Percentiles rank a stretch among this genome's conserved stretches.
These are phyloP conservation scores for Leptodactylus fallax DNA, from an alignment of 2,797 vertebrate genomes.

Conservation along the genomic window DNA sequence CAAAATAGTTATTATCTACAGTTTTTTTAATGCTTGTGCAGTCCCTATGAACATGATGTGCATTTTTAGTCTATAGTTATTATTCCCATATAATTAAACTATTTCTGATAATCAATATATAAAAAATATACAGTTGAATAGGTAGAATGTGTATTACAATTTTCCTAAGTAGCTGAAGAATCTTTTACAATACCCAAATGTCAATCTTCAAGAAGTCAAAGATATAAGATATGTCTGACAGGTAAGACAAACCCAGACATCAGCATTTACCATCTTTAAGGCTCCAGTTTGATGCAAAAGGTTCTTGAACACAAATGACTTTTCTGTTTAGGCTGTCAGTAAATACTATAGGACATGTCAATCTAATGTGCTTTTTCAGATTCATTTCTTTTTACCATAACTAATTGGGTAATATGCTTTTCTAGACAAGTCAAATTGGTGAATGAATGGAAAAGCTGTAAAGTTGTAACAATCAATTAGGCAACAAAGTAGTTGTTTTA, in stretches of 20 bases:
- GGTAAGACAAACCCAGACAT: constrained; percentile 40
- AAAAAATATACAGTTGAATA: not conserved
- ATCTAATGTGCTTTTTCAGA: constrained; percentile 39
- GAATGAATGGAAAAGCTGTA: constrained; percentile 27
- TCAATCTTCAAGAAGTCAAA: not conserved
- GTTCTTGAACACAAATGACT: constrained; percentile 28
- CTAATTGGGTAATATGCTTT: constrained; percentile 48
- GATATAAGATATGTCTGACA: constrained; percentile 25
- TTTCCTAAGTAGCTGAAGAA: not conserved
- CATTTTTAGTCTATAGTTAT: not conserved
- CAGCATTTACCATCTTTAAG: constrained; percentile 40
- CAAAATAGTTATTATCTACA: too few relatives aligned
- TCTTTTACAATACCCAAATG: constrained; percentile 17
- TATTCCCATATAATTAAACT: not conserved
- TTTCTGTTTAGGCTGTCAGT: constrained; percentile 45
- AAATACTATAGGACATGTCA: constrained; percentile 50
- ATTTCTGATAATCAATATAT: not conserved
- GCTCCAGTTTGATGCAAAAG: constrained; percentile 45
- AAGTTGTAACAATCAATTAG: constrained; percentile 57
- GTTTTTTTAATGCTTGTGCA: too few relatives aligned
- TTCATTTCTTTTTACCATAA: constrained; percentile 40
- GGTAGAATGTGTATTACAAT: constrained; percentile 2
- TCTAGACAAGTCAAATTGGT: constrained; percentile 6
- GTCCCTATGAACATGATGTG: too few relatives aligned
- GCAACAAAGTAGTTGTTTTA: constrained; percentile 63